Evolutionary conservation across 2,888 invertebrate genomes (phyloP).

Genomic region (Megastigmus dorsalis): DNA sequence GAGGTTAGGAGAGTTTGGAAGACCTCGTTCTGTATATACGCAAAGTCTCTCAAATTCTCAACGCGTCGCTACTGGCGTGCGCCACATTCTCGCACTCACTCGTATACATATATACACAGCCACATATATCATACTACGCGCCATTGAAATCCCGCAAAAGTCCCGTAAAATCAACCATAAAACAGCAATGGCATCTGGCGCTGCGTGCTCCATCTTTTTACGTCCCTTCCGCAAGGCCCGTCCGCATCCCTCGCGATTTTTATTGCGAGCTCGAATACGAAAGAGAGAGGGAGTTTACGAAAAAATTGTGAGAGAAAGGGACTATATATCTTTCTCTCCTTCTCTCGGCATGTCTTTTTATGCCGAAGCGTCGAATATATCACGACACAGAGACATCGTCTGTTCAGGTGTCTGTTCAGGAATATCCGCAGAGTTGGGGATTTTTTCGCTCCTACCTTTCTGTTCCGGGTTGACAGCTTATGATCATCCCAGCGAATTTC

Average conservation of each 20-base stretch:
- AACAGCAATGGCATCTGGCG: conserved; percentile 7
- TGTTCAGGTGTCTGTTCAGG: too few relatives aligned
- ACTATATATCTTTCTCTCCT: background rate
- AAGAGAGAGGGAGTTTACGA: too few relatives aligned
- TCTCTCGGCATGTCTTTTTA: background rate
- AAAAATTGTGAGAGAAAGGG: too few relatives aligned
- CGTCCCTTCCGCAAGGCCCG: conserved; percentile 7
- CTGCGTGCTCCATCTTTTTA: background rate
- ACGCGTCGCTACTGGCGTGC: background rate
- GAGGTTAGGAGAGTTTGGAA: too few relatives aligned
- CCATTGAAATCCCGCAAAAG: conserved; percentile 38
- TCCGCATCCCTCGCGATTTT: conserved; percentile 19
- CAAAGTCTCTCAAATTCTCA: background rate
- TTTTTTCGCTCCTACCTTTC: too few relatives aligned
- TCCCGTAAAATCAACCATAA: conserved; percentile 42
- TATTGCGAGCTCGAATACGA: conserved; percentile 27
- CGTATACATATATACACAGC: too few relatives aligned
- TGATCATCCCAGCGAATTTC: background rate
- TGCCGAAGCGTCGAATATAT: background rate
- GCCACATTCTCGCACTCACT: too few relatives aligned
- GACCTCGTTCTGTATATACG: background rate
- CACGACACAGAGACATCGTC: background rate
- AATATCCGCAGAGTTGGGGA: too few relatives aligned
- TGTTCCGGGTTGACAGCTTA: too few relatives aligned
- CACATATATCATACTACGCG: background rate